Conservation (phyloP, 2,113 vertebrate genomes). For the Emydura subglobosa region DNA sequence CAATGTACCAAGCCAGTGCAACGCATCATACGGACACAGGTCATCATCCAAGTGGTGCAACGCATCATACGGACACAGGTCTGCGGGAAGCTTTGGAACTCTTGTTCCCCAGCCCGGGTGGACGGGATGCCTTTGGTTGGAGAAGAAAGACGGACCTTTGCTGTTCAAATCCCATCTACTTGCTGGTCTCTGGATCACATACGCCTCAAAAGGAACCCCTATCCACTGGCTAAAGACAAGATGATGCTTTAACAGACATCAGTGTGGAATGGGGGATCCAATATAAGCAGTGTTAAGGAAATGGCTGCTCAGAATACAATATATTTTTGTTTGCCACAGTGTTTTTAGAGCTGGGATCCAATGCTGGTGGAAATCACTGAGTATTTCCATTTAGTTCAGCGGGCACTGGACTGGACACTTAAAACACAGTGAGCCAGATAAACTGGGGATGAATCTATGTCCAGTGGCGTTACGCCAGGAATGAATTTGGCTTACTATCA, state of each 20-base stretch:
- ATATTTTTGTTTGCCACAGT: neutral
- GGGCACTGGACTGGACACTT: neutral
- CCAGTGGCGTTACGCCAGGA: neutral
- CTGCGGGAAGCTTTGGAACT: conserved; percentile 33
- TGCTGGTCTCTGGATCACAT: conserved; percentile 12
- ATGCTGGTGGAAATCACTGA: neutral
- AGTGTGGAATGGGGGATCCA: neutral
- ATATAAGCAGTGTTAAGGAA: conserved; percentile 30
- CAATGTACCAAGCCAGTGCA: conserved; percentile 37
- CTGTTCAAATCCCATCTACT: conserved; percentile 36
- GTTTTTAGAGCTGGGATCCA: neutral
- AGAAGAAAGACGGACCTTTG: conserved; percentile 6
- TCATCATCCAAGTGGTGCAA: conserved; percentile 52
- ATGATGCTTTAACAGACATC: neutral
- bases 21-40: conserved; percentile 39
- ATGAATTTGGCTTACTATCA: neutral
- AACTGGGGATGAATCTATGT: neutral
- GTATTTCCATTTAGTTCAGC: conserved; percentile 8
- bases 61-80: conserved; percentile 37
- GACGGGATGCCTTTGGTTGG: neutral
- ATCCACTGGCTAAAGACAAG: accelerated
- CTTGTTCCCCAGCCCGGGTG: neutral
- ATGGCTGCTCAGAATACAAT: conserved; percentile 3
- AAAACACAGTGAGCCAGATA: neutral
- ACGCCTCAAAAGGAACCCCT: conserved; percentile 18